A percentile compares a stretch with the other conserved stretches of the same genome.
phyloP scores from a whole-genome alignment of 2,797 vertebrate genomes.

The Lithobates pipiens region DNA sequence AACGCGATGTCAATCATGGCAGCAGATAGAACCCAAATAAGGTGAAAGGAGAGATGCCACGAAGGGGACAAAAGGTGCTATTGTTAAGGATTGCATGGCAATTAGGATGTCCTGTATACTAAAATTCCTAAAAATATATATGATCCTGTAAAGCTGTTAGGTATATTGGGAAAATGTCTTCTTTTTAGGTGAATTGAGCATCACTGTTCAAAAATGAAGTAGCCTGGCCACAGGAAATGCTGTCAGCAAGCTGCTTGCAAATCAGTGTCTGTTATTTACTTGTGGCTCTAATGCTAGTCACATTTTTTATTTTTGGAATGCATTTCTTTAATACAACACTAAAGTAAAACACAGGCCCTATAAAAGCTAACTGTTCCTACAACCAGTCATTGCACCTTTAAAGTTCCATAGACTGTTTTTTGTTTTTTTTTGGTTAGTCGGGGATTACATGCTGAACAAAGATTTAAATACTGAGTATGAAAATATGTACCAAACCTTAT shows the following conservation, averaged over 20 bases:
- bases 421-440: too few species aligned
- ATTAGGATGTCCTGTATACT: background rate
- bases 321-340: too few species aligned
- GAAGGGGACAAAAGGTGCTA: background rate
- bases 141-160: background rate
- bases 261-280: background rate
- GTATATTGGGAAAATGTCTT: background rate
- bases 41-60: background rate
- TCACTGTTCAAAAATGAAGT: background rate
- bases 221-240: background rate
- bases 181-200: background rate
- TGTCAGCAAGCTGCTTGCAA: background rate
- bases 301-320: too few species aligned
- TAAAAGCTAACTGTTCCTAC: too few species aligned
- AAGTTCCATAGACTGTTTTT: too few species aligned
- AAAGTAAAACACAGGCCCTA: too few species aligned
- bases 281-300: background rate
- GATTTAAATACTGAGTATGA: too few species aligned
- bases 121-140: background rate
- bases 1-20: conserved; percentile 16
- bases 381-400: background rate
- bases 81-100: background rate
- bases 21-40: conserved; percentile 1
- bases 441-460: too few species aligned
- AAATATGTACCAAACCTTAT: background rate